Percentiles rank a stretch among this genome's conserved stretches.
Evolutionary conservation across 2,797 vertebrate genomes (phyloP).

Genomic region (Danio albolineatus): DNA sequence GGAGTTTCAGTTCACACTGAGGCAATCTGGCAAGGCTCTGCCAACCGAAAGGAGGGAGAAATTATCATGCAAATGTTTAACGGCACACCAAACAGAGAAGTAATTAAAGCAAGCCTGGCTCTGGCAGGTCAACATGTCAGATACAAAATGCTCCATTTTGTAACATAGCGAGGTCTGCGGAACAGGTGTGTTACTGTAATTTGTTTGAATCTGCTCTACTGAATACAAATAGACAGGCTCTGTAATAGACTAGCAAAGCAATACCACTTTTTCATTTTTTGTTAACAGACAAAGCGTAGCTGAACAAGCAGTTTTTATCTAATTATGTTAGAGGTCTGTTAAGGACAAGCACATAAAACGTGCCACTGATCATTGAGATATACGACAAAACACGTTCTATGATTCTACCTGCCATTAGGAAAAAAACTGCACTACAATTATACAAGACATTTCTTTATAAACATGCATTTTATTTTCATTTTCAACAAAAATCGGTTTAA

Average conservation of each 20-base stretch:
- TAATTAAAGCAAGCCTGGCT: slow-evolving; percentile 64
- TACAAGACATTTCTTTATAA: not conserved
- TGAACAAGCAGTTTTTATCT: slow-evolving; percentile 45
- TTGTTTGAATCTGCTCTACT: slow-evolving; percentile 61
- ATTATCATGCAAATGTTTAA: slow-evolving; percentile 62
- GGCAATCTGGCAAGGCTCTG: slow-evolving; percentile 37
- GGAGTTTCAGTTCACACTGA: slow-evolving; percentile 26
- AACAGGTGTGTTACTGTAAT: slow-evolving; percentile 65
- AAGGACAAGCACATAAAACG: not conserved
- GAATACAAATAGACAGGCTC: slow-evolving; percentile 60
- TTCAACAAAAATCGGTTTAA: too few species aligned
- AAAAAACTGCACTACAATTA: too few species aligned
- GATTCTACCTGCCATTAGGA: not conserved
- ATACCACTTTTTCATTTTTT: slow-evolving; percentile 28
- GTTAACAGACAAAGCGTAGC: slow-evolving; percentile 21
- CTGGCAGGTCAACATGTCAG: slow-evolving; percentile 66
- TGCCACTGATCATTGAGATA: slow-evolving; percentile 3
- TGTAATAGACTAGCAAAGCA: slow-evolving; percentile 48
- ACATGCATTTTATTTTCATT: not conserved
- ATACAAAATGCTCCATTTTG: slow-evolving; percentile 65
- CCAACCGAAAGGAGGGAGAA: slow-evolving; percentile 48
- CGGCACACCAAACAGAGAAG: slow-evolving; percentile 55
- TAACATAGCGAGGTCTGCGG: slow-evolving; percentile 56
- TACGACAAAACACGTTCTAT: not conserved
- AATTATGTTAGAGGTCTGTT: slow-evolving; percentile 3